Conservation (phyloP, 2,888 invertebrate species). For the Alentia gelatinosa region DNA sequence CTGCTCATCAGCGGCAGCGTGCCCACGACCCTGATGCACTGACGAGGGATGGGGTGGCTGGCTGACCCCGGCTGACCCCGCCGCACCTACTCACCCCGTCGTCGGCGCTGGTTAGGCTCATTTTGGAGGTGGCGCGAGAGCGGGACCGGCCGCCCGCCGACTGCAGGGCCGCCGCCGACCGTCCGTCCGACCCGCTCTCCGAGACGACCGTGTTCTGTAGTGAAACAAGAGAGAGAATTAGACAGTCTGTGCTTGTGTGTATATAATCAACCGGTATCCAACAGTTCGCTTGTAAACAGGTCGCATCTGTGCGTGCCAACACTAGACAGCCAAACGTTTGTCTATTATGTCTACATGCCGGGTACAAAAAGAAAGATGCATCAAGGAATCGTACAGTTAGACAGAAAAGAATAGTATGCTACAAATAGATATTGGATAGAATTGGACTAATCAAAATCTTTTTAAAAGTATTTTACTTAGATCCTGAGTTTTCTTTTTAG, state of each 20-base stretch:
- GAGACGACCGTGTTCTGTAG: conserved; percentile 56
- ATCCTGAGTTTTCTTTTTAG: no score
- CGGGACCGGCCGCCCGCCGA: conserved; percentile 58
- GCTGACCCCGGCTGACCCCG: conserved; percentile 1
- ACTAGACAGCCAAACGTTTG: no score
- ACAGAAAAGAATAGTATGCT: no score
- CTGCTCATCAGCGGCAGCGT: neutral
- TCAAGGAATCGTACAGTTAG: no score
- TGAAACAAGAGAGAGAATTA: neutral
- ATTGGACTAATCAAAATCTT: no score
- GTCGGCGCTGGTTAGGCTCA: conserved; percentile 66
- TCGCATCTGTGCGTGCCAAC: no score
- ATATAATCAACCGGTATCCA: no score
- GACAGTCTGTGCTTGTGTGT: neutral
- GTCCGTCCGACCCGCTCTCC: conserved; percentile 58
- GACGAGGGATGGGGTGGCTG: neutral
- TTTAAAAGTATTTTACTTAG: no score
- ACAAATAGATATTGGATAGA: no score
- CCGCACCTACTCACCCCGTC: conserved; percentile 64
- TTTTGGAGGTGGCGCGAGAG: conserved; percentile 66
- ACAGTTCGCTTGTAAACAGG: no score
- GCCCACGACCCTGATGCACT: conserved; percentile 6
- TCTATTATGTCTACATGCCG: no score
- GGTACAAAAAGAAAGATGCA: no score
- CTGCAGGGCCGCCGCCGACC: conserved; percentile 25